A percentile compares a stretch with the other conserved stretches of the same genome.
These are phyloP conservation scores for Carassius auratus DNA, from an alignment of 2,113 vertebrate genomes.

Conservation along the genomic window DNA sequence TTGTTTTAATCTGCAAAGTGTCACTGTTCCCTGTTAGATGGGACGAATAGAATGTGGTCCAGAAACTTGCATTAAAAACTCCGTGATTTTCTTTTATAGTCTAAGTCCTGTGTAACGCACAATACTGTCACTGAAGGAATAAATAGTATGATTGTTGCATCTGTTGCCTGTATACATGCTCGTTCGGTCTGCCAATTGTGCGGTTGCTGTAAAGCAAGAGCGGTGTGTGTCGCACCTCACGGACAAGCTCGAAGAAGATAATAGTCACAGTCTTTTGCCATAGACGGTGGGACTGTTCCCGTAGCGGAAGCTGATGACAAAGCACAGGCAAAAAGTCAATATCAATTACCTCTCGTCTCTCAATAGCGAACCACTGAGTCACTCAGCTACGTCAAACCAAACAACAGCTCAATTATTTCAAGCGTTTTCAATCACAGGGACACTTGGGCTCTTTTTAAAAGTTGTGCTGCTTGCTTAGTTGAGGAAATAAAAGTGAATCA, in stretches of 20 bases:
- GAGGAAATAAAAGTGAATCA: constrained; percentile 39
- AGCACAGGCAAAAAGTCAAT: constrained; percentile 47
- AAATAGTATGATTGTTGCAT: not conserved
- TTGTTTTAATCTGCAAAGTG: constrained; percentile 25
- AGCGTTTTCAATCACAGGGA: constrained; percentile 31
- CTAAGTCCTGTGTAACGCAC: not conserved
- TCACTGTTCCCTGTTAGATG: constrained; percentile 7
- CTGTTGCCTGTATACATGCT: not conserved
- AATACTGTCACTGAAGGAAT: constrained; percentile 14
- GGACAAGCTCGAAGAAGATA: constrained; percentile 11
- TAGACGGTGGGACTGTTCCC: constrained; percentile 30
- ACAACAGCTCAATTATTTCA: constrained; percentile 51
- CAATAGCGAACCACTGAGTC: constrained; percentile 44
- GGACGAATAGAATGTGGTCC: not conserved
- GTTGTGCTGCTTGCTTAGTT: constrained; percentile 21
- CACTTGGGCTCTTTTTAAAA: constrained; percentile 31
- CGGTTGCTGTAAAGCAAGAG: constrained; percentile 23
- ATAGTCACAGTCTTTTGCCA: constrained; percentile 36
- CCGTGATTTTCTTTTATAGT: not conserved
- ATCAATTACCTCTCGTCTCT: constrained; percentile 49
- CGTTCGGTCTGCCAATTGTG: constrained; percentile 4
- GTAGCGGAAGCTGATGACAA: constrained; percentile 51
- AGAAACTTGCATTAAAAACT: constrained; percentile 19
- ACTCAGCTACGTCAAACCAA: constrained; percentile 41
- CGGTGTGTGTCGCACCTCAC: not conserved